phyloP scores from a whole-genome alignment of 2,113 vertebrate species.

The Cryptomyrus ogoouensis region DNA sequence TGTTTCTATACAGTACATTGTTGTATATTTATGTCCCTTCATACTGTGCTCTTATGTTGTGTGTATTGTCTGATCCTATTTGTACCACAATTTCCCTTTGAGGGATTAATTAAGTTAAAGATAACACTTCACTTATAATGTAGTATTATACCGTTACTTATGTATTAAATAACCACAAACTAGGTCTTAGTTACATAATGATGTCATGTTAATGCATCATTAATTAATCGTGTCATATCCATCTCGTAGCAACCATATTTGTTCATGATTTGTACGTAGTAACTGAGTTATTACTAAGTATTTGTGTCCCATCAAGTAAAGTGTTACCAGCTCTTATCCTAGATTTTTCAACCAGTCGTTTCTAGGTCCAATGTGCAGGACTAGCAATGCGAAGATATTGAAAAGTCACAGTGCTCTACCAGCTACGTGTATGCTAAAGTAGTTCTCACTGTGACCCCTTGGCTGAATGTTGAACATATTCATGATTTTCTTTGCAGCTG shows the following conservation, averaged over 20 bases:
- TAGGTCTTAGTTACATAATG: neutral
- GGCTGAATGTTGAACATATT: neutral
- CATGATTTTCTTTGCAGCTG: neutral
- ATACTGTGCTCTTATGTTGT: neutral
- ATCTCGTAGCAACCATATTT: neutral
- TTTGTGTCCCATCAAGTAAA: neutral
- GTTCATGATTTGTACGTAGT: neutral
- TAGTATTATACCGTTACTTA: neutral
- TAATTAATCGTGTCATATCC: neutral
- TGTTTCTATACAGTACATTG: neutral
- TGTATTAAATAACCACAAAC: neutral
- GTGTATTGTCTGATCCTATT: neutral
- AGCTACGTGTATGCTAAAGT: neutral
- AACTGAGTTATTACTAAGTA: neutral
- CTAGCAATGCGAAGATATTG: neutral
- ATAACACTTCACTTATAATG: neutral
- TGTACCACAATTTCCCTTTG: neutral
- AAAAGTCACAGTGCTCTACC: neutral
- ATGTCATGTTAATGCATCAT: too few relatives aligned
- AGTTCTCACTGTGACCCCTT: neutral
- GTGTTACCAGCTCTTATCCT: neutral
- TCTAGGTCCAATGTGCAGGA: neutral
- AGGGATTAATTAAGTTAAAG: neutral
- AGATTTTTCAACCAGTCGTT: neutral
- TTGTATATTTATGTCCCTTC: neutral